These are phyloP conservation scores for Nixonia krombeini DNA, from an alignment of 1,140 invertebrate species.

Conservation along the genomic window DNA sequence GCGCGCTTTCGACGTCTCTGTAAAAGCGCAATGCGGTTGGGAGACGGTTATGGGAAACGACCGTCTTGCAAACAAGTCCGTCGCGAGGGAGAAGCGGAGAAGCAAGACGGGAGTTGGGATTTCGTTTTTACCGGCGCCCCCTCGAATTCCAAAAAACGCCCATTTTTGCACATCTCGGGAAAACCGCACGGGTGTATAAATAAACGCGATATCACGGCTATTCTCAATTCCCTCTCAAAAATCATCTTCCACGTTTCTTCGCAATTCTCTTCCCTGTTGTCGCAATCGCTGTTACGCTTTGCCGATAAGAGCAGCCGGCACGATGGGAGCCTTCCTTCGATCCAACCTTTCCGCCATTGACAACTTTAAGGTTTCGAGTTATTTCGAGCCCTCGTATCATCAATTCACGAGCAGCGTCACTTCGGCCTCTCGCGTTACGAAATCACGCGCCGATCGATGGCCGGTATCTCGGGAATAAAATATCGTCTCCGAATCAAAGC, in stretches of 20 bases:
- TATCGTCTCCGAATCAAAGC: no score
- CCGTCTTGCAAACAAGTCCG: neutral
- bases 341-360: neutral
- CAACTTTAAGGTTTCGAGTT: slow-evolving; percentile 27
- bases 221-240: neutral
- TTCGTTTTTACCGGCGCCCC: neutral
- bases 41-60: neutral
- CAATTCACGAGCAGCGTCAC: slow-evolving; percentile 13
- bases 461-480: slow-evolving; percentile 29
- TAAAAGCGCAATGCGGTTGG: no score
- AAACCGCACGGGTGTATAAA: slow-evolving; percentile 1
- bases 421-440: slow-evolving; percentile 22
- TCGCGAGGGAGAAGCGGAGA: no score
- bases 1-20: neutral
- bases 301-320: no score
- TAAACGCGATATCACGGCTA: slow-evolving; percentile 1
- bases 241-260: no score
- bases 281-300: neutral
- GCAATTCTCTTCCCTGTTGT: no score
- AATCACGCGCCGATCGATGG: slow-evolving; percentile 31
- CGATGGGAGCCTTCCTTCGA: no score
- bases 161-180: neutral
- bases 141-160: neutral
- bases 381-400: slow-evolving; percentile 21
- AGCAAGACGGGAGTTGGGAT: no score